Evolutionary conservation across 1,140 invertebrate species (phyloP).

Genomic region (Saccostrea cuccullata): DNA sequence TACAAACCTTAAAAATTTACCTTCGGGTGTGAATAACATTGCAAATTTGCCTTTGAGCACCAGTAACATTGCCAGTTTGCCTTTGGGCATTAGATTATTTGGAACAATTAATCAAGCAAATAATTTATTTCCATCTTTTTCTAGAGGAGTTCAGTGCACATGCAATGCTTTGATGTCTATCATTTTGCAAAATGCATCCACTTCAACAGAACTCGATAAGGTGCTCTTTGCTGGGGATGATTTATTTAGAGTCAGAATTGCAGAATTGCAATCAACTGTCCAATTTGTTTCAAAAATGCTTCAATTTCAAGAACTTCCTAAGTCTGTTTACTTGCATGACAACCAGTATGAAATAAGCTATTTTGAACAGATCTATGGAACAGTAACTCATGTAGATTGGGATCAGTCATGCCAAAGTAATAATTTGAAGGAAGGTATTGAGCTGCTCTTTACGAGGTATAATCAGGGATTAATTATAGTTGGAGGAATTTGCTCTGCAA

Average conservation of each 20-base stretch:
- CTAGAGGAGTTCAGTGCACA: conserved; percentile 32
- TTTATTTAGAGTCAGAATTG: conserved; percentile 10
- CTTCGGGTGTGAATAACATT: neutral
- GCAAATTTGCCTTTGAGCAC: no score
- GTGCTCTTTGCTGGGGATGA: conserved; percentile 24
- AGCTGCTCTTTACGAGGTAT: neutral
- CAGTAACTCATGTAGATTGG: conserved; percentile 27
- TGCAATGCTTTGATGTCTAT: conserved; percentile 38
- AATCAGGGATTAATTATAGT: conserved; percentile 38
- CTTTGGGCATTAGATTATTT: neutral
- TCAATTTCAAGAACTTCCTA: conserved; percentile 31
- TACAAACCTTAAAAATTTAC: neutral
- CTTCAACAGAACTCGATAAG: neutral
- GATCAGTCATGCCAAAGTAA: neutral
- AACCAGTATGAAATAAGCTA: conserved; percentile 9
- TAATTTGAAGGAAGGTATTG: conserved; percentile 10
- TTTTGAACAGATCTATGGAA: conserved; percentile 5
- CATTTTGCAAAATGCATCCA: neutral
- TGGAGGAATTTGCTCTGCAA: conserved; percentile 31
- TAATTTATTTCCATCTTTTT: conserved; percentile 20
- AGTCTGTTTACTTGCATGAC: neutral
- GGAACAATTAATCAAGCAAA: conserved; percentile 15
- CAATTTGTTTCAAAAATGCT: conserved; percentile 35
- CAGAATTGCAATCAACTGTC: conserved; percentile 17
- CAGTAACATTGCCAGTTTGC: neutral